Evolutionary conservation across 2,888 invertebrate species (phyloP), one percentile per base, ranked within the genome.

Genomic region (Caenorhabditis becei): DNA sequence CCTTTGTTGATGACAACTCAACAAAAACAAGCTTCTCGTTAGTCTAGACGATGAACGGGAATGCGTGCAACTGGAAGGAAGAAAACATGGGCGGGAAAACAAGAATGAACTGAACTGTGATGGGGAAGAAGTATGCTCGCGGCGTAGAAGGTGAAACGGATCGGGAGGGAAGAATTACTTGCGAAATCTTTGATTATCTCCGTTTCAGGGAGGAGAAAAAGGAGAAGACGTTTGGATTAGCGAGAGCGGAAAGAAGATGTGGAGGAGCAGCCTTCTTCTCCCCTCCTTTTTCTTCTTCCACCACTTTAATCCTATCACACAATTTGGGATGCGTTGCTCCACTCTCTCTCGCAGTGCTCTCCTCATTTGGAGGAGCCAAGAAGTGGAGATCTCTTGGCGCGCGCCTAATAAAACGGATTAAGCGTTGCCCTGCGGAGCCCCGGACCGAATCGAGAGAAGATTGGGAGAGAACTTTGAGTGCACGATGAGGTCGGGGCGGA

Each of bases 221-320:
- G 65, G 32, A 37, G 71, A 65, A 72, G 72, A 72, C 63, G 66
- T 71, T 63, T 44, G 54, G 54, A 62, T 71, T 63, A 71, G 62
- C n/a, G 47, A 65, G 65, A 74, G 58, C 74, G 66, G 74, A 74
- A 74, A 72, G 61, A 49, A 37, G 37, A 67, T 18, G 58, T 59
- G 53, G 24, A 70, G 56, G 56, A 56, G 54, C 23, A 49, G 28
- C 56, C 56, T 65, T 62, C 37, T 56, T 58, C 58, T 58, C 62
- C 32, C 51, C 62, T 56, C 35, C 62, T 61, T 71, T 28, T 62
- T 62, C 49, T 70, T 74, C 59, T 74, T 65, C 65, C 58, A 63
- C 74, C 47, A 66, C 74, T 74, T 74, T 74, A 74, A 74, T 74
- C 72, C 72, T 65, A 72, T 72, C 72, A 72, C 74, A 74, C 65